A percentile compares a stretch with the other conserved stretches of the same genome.
These are phyloP conservation scores for Polymixis flavicincta DNA, from an alignment of 2,888 invertebrate species.

Conservation along the genomic window DNA sequence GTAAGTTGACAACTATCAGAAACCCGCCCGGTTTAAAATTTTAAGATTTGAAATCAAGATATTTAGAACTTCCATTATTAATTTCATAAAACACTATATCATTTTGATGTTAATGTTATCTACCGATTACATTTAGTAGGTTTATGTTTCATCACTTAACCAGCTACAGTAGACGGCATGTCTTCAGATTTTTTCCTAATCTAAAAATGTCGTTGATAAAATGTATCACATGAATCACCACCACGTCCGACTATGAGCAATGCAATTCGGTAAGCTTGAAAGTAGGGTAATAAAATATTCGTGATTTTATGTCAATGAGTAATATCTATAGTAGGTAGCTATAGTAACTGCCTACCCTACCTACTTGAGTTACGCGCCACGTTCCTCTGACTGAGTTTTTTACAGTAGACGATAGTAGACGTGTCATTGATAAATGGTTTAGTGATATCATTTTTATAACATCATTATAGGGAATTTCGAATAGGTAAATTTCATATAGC, in stretches of 20 bases:
- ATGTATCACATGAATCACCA: slow-evolving; percentile 37
- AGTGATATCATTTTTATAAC: slow-evolving; percentile 15
- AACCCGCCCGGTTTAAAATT: no score
- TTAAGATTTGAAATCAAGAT: neutral
- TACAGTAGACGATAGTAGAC: slow-evolving; percentile 2
- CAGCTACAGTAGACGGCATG: slow-evolving; percentile 4
- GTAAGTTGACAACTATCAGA: no score
- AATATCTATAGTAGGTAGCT: slow-evolving; percentile 20
- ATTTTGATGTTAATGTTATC: neutral
- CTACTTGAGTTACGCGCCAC: neutral
- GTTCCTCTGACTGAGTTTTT: slow-evolving; percentile 8
- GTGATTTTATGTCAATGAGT: slow-evolving; percentile 45
- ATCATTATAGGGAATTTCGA: slow-evolving; percentile 4
- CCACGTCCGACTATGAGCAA: slow-evolving; percentile 30
- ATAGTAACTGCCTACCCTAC: neutral
- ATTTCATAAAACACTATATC: neutral
- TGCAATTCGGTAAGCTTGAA: slow-evolving; percentile 35
- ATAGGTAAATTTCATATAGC: slow-evolving; percentile 4
- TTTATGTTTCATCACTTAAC: slow-evolving; percentile 1
- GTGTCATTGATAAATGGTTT: slow-evolving; percentile 16
- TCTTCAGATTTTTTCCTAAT: slow-evolving; percentile 32
- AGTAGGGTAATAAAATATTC: slow-evolving; percentile 40
- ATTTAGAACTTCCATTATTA: neutral
- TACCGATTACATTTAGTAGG: neutral
- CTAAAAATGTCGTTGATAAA: slow-evolving; percentile 42